phyloP scores from a whole-genome alignment of 2,888 invertebrate species.

The Lordiphosa fenestrarum region DNA sequence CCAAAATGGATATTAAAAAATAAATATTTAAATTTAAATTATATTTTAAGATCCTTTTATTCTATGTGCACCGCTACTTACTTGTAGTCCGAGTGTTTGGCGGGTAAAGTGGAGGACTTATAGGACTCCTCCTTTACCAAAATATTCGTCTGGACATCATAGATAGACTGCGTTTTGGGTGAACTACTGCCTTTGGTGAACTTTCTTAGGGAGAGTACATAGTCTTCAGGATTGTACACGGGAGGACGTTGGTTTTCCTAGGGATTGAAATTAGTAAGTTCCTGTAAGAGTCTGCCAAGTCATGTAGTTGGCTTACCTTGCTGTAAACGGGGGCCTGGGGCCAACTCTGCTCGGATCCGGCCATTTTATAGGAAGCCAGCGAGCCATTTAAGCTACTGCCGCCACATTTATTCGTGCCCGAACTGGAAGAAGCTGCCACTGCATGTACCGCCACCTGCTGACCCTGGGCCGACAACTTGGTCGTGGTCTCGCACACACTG shows the following conservation, averaged over 20 bases:
- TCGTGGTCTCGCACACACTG: constrained; percentile 79
- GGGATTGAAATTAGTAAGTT: not conserved
- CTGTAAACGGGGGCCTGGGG: constrained; percentile 77
- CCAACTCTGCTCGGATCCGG: constrained; percentile 78
- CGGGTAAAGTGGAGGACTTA: constrained; percentile 77
- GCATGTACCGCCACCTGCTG: constrained; percentile 1
- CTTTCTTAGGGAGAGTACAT: constrained; percentile 89
- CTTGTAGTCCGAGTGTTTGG: constrained; percentile 79
- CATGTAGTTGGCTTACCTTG: constrained; percentile 59
- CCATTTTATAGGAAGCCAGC: constrained; percentile 78
- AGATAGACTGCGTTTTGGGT: constrained; percentile 76
- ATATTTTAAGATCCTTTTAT: too few species aligned
- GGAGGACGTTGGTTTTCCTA: constrained; percentile 92
- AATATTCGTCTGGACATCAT: constrained; percentile 69
- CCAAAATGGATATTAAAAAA: too few species aligned
- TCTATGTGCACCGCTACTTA: constrained; percentile 35
- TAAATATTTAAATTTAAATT: too few species aligned
- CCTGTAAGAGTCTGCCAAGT: not conserved
- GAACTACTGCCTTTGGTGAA: constrained; percentile 82
- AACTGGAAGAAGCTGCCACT: constrained; percentile 31
- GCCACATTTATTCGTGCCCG: constrained; percentile 68
- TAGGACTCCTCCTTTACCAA: constrained; percentile 47
- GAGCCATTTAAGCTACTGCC: constrained; percentile 75
- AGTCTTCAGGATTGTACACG: constrained; percentile 94
- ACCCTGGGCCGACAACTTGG: constrained; percentile 65